Conservation (phyloP, 2,888 invertebrate species). For the Orthosia cruda region DNA sequence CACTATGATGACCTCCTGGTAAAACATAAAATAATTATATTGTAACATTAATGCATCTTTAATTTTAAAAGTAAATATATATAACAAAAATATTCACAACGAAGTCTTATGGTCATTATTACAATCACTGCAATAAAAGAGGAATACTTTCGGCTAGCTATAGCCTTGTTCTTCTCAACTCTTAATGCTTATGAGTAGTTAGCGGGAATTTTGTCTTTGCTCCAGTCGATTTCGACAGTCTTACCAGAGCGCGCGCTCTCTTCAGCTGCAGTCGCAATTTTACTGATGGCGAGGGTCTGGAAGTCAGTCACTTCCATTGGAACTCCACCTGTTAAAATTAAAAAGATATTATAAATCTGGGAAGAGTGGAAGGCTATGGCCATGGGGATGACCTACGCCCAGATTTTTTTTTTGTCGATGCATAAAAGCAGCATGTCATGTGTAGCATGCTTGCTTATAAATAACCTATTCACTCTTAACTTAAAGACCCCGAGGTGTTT, state of each 20-base stretch:
- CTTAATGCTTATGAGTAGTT: constrained; percentile 76
- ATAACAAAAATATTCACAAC: neutral
- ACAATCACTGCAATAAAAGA: neutral
- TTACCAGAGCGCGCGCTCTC: constrained; percentile 90
- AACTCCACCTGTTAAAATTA: constrained; percentile 73
- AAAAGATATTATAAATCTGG: neutral
- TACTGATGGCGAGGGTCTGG: constrained; percentile 91
- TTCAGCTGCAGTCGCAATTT: constrained; percentile 92
- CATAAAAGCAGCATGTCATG: no score
- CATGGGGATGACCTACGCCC: no score
- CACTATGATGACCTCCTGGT: no score
- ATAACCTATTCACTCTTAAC: no score
- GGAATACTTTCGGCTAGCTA: neutral
- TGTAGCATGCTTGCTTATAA: no score
- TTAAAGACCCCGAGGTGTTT: no score
- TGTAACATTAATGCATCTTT: neutral
- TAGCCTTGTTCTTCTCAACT: neutral
- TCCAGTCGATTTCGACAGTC: constrained; percentile 90
- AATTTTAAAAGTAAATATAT: neutral
- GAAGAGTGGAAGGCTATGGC: no score
- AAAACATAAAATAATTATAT: neutral
- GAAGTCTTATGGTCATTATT: neutral
- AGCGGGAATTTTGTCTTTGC: constrained; percentile 83
- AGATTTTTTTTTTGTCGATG: no score
- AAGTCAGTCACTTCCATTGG: constrained; percentile 85